Evolutionary conservation across 2,113 vertebrate species (phyloP), one percentile per base, ranked within the genome.

Genomic region (Neodon shergylaensis): DNA sequence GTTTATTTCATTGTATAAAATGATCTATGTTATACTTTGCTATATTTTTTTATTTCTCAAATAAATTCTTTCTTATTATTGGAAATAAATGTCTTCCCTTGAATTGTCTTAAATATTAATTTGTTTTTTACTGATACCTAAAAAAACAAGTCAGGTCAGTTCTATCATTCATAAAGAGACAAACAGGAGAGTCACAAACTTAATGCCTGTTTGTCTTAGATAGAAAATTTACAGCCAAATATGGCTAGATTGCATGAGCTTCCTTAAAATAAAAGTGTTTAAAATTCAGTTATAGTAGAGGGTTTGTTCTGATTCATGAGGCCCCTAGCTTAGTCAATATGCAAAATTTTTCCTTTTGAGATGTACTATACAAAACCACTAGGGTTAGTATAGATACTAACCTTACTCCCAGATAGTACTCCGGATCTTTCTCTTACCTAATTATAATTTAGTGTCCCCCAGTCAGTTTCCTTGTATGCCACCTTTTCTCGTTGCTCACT

Each of bases 401-500:
- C 0, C 28, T 16, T 47, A 17, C 6, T 31, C 1, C 24, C 44
- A 24, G 24, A 28, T 4, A 83, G 31, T 28, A 39, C 10, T 12
- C 3, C 24, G 52, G 36, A 92, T 28, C 0, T 36, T 77, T 42
- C 4, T 47, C 7, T n/a, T 77, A 5, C 26, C n/a, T 22, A 66
- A 76, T 28, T 47, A 21, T 12, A 79, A 61, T 11, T 49, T 13
- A 49, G 31, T 47, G 3, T 3, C 17, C 54, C 6, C 14, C 16
- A 26, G 81, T 81, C 22, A 49, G 11, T 39, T 54, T 49, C 3
- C 14, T n/a, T 28, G 4, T 36, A 3, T 44, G 22, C 6, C 0
- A 12, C 8, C 12, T 39, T 16, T 39, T 12, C 8, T 13, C 7
- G 2, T 28, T 87, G 1, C 8, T n/a, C 2, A 44, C 5, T 36